A percentile compares a stretch with the other conserved stretches of the same genome.
phyloP scores from a whole-genome alignment of 1,140 invertebrate species.

The Trichonephila clavata region DNA sequence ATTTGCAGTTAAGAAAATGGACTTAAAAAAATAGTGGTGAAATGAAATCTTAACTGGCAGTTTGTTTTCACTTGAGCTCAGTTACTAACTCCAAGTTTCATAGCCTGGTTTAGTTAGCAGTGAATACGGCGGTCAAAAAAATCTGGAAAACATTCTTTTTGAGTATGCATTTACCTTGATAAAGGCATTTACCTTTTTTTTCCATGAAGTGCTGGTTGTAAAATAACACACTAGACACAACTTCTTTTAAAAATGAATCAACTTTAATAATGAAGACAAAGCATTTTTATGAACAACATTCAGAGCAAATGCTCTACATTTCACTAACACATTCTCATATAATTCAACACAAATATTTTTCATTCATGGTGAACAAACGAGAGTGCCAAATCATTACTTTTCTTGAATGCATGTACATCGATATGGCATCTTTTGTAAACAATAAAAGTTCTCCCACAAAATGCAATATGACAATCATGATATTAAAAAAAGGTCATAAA shows the following conservation, averaged over 20 bases:
- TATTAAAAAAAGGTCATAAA: background rate
- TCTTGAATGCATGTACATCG: background rate
- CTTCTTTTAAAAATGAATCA: background rate
- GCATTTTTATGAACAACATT: background rate
- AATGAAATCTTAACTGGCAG: too few species aligned
- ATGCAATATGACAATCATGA: slow-evolving; percentile 2
- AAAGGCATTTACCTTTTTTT: too few species aligned
- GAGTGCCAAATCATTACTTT: background rate
- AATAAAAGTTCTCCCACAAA: background rate
- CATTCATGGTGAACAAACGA: background rate
- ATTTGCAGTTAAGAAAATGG: too few species aligned
- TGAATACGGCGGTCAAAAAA: too few species aligned
- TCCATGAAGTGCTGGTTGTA: too few species aligned
- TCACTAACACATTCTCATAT: background rate
- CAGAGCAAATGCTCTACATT: background rate
- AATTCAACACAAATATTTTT: background rate
- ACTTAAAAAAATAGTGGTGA: too few species aligned
- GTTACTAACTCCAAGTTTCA: too few species aligned
- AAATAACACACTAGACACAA: background rate
- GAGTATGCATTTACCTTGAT: too few species aligned
- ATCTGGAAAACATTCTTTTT: too few species aligned
- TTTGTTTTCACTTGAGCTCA: too few species aligned
- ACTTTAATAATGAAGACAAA: background rate
- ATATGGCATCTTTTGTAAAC: slow-evolving; percentile 6
- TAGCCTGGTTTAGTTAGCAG: too few species aligned